Base-by-base conservation (phyloP, 2,888 invertebrate species). In the Thalpophila matura region DNA sequence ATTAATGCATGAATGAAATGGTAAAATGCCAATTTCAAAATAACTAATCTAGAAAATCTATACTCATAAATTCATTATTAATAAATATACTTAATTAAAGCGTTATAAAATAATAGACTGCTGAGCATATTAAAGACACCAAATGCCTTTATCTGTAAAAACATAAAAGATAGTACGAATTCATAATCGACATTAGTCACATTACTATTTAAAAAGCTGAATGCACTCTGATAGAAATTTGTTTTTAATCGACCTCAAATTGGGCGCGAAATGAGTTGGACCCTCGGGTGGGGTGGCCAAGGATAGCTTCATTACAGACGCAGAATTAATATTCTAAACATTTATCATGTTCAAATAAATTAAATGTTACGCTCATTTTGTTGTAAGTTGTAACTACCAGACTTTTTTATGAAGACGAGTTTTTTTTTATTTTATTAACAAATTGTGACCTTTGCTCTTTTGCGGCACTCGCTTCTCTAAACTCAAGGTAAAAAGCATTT, bases 231-330 rank as follows among this genome's bases (percentile, higher is more conserved):
- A 92, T 90, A 91, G 91, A 93, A 93, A 93, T 94, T 93, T 89
- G 91, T 92, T 94, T 94, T 94, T 95, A 95, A 95, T 95, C 92
- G 92, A 91, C 88, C 88, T 90, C 87, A 92, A 95, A 95, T 95
- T 95, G 94, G 93, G 95, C 95, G 95, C 92, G 94, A 94, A 95
- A 95, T 95, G 92, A 95, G 89, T 88, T 84, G 83, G 87, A 82
- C 91, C 92, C 91, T 89, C 87, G 79, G 79, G 81, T 83, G 83
- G 83, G 80, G 83, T 85, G 84, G 80, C 79, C 84, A 81, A 80
- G 81, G 90, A 90, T 89, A 86, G 87, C 89, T 90, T 88, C 87
- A 88, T 91, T 91, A 90, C 89, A 90, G 88, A 90, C 85, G 82
- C 56, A 53, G 85, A 89, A 91, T 91, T 91, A 90, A 89, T 89